Evolutionary conservation across 2,888 invertebrate species (phyloP), one percentile per base, ranked within the genome.

Genomic region (Yponomeuta sedellus): DNA sequence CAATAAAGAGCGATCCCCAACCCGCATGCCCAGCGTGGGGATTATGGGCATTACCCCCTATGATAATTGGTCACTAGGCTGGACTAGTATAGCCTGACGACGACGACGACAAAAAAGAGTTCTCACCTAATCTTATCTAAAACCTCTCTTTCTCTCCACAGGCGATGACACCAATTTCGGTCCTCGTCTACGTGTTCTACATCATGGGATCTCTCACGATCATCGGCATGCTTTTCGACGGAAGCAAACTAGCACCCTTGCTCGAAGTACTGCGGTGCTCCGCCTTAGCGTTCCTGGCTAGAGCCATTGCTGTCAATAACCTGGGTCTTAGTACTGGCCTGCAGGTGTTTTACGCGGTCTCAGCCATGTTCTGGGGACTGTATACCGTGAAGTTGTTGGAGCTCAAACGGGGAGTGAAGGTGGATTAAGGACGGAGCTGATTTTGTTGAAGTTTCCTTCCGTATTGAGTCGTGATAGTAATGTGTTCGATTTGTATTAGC

Each of bases 221-320:
- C 28, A 94, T 96, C 64, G 95, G 96, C 0, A 92, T 95, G 91
- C 78, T 96, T 10, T 94, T 96, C 73, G 96, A 96, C 73, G 93
- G 94, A 72, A 92, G 92, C 59, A 90, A 92, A 10, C 88, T 92
- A 72, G 94, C 94, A 0, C 91, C 93, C 10, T 75, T 92, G 1
- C 83, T 94, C 52, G 96, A 96, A 81, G 89, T 95, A 1, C 69
- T 92, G 1, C 92, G 96, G 11, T 96, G 95, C 75, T 88, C 93
- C n/a, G 79, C 93, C 0, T 85, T 94, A 25, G 92, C 94, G 1
- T 89, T 86, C 78, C 72, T 88, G 1, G 81, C 84, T 2, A 86
- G 91, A 68, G 82, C 86, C 66, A 77, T 91, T 1, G 76, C 86
- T 0, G 77, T 77, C 44, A 75, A 88, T 28, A 84, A 83, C 65